phyloP scores from a whole-genome alignment of 2,113 vertebrate genomes.

The Orthochromis indermauri region DNA sequence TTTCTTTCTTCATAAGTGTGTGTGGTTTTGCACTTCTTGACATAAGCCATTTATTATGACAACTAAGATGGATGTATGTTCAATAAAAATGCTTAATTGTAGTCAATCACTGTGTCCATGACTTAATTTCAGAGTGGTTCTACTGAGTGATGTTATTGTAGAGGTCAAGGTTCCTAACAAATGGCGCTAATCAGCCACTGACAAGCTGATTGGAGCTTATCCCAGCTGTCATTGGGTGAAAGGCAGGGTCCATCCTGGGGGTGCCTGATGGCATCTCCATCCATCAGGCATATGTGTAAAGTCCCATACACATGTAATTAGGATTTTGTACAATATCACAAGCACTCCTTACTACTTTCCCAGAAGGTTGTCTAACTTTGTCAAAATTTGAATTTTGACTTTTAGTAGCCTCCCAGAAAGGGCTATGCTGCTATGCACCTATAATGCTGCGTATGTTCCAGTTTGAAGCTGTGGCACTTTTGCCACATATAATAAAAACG shows the following conservation, averaged over 20 bases:
- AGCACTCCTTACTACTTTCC: not conserved
- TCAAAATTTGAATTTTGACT: not conserved
- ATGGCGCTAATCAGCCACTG: not conserved
- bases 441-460: not conserved
- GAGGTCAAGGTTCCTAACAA: not conserved
- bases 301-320: not conserved
- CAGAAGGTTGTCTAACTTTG: not conserved
- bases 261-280: not conserved
- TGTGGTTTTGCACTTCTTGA: conserved; percentile 46
- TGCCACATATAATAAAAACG: not conserved
- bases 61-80: conserved; percentile 46
- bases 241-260: not conserved
- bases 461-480: not conserved
- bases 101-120: not conserved
- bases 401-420: not conserved
- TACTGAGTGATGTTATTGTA: not conserved
- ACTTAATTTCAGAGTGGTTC: not conserved
- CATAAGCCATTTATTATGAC: conserved; percentile 54
- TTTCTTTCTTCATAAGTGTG: conserved; percentile 7
- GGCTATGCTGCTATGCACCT: not conserved
- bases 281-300: not conserved
- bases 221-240: not conserved
- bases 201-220: not conserved
- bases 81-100: conserved; percentile 53
- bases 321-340: not conserved